These are phyloP conservation scores for Brachionichthys hirsutus DNA, from an alignment of 2,113 vertebrate species.

Conservation along the genomic window DNA sequence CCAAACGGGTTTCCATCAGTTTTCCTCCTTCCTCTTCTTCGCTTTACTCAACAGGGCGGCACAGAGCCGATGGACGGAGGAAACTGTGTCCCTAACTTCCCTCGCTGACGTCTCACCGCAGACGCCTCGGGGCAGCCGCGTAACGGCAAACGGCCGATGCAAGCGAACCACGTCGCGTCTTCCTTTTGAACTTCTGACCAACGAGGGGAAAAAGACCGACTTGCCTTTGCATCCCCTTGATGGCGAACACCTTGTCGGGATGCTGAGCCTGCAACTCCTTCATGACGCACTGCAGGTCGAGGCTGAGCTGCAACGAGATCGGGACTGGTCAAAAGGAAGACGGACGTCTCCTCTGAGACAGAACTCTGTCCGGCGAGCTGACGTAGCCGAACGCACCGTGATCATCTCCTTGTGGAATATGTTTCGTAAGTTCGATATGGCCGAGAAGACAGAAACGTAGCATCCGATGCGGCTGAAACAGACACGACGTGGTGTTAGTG, in stretches of 20 bases:
- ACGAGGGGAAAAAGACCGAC: background rate
- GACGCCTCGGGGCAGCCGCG: no score
- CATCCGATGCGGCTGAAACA: conserved; percentile 87
- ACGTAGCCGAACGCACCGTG: conserved; percentile 73
- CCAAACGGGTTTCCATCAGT: no score
- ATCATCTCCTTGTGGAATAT: conserved; percentile 92
- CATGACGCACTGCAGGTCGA: conserved; percentile 86
- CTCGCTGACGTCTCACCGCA: no score
- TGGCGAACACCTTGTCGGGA: conserved; percentile 86
- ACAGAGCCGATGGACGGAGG: no score
- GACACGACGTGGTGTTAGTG: background rate
- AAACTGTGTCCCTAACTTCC: no score
- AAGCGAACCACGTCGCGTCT: no score
- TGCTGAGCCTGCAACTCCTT: conserved; percentile 89
- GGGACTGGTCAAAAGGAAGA: background rate
- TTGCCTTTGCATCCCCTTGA: conserved; percentile 85
- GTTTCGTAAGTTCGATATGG: conserved; percentile 86
- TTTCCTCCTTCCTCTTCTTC: no score
- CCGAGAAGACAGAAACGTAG: conserved; percentile 88
- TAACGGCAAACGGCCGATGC: no score
- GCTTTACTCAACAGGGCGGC: no score
- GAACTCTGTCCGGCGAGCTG: no score
- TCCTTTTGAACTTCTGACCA: no score
- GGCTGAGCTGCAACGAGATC: conserved; percentile 82
- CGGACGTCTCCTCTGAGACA: rapidly evolving